These are phyloP conservation scores for Plecotus auritus DNA, from an alignment of 2,113 vertebrate genomes.

Conservation along the genomic window DNA sequence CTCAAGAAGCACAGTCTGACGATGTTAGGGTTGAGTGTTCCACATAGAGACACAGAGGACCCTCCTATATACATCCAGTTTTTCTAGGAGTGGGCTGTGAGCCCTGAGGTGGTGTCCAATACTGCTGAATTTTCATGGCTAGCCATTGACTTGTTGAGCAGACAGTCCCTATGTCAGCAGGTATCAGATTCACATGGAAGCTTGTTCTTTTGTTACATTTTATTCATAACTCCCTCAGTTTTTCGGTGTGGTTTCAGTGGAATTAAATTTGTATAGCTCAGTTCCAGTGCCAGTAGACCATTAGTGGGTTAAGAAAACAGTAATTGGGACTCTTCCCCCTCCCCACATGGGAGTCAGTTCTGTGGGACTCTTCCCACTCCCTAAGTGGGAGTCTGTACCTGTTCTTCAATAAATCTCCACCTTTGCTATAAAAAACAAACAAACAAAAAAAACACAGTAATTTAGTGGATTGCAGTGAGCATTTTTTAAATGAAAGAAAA, in stretches of 20 bases:
- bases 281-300: background rate
- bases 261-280: background rate
- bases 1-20: background rate
- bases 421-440: too few species aligned
- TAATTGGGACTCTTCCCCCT: too few species aligned
- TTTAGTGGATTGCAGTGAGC: background rate
- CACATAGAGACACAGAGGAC: background rate
- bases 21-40: background rate
- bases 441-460: too few species aligned
- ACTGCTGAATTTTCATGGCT: background rate
- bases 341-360: too few species aligned
- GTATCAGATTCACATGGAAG: background rate
- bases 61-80: accelerated
- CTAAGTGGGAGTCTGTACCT: too few species aligned
- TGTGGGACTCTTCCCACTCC: too few species aligned
- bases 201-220: background rate
- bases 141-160: too few species aligned
- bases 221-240: background rate
- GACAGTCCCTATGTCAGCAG: background rate
- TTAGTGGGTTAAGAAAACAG: background rate
- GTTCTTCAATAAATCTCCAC: too few species aligned
- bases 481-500: background rate
- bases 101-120: background rate
- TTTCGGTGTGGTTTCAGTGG: background rate
- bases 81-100: background rate